These are phyloP conservation scores for Eidolon helvum DNA, from an alignment of 2,113 vertebrate species.

Conservation along the genomic window DNA sequence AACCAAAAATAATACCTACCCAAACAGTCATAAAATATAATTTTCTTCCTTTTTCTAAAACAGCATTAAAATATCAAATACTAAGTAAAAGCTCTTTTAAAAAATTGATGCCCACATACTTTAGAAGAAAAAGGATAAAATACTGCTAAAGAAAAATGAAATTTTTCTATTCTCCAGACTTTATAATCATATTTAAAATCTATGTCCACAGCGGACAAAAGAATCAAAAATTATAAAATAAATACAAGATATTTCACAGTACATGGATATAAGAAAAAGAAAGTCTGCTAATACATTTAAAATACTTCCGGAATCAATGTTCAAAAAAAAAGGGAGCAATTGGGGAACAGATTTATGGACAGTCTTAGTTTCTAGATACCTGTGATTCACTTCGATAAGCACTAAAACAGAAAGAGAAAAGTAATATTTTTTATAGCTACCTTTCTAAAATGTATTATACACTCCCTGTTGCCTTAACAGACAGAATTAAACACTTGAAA, in stretches of 20 bases:
- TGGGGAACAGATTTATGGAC: not conserved
- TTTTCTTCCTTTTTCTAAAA: not conserved
- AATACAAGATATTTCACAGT: not conserved
- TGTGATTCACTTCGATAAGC: not conserved
- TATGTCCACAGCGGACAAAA: not conserved
- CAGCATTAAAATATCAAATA: constrained; percentile 8
- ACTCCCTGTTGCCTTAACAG: not conserved
- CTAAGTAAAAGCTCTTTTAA: not conserved
- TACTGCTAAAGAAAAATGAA: not conserved
- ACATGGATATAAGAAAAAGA: not conserved
- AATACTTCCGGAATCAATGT: not conserved
- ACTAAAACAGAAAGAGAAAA: not conserved
- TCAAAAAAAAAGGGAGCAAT: not conserved
- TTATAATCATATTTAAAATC: constrained; percentile 33
- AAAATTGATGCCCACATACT: not conserved
- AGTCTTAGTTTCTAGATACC: not conserved
- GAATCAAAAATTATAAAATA: not conserved
- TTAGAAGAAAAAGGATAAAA: not conserved
- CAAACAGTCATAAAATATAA: constrained; percentile 20
- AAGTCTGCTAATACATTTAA: not conserved
- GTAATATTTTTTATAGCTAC: not conserved
- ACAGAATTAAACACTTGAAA: constrained; percentile 1
- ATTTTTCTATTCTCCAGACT: not conserved
- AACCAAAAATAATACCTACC: constrained; percentile 40
- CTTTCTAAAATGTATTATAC: not conserved